Evolutionary conservation across 2,113 vertebrate genomes (phyloP).

Genomic region (Ascaphus truei): DNA sequence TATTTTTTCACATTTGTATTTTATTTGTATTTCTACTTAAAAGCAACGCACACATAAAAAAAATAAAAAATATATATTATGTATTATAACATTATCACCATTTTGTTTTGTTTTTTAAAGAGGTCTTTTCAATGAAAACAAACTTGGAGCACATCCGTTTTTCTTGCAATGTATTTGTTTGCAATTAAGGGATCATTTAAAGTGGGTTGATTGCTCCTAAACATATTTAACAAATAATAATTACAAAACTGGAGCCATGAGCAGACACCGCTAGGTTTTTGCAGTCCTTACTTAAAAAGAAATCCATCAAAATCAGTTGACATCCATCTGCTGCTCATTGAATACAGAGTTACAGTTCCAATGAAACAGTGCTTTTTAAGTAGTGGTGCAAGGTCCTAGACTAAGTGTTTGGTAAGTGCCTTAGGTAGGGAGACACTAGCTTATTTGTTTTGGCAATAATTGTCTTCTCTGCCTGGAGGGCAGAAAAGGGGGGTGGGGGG

Average conservation of each 20-base stretch:
- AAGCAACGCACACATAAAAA: too few relatives aligned
- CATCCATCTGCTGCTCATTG: slow-evolving; percentile 47
- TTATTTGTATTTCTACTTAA: too few relatives aligned
- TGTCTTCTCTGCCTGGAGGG: slow-evolving; percentile 59
- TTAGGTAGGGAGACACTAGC: slow-evolving; percentile 65
- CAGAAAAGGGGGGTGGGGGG: too few relatives aligned
- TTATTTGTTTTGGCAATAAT: slow-evolving; percentile 76
- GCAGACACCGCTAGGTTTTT: slow-evolving; percentile 37
- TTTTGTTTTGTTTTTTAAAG: background rate
- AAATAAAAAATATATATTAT: too few relatives aligned
- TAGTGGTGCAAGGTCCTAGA: slow-evolving; percentile 31
- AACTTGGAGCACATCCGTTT: background rate
- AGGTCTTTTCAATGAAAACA: slow-evolving; percentile 11
- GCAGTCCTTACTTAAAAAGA: slow-evolving; percentile 46
- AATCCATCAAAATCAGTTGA: slow-evolving; percentile 52
- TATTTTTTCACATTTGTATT: too few relatives aligned
- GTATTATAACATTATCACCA: background rate
- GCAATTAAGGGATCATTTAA: slow-evolving; percentile 34
- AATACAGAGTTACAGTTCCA: slow-evolving; percentile 41
- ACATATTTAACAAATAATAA: background rate
- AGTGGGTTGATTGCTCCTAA: slow-evolving; percentile 24
- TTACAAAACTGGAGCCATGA: slow-evolving; percentile 41
- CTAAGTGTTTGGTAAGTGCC: slow-evolving; percentile 42
- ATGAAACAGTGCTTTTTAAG: slow-evolving; percentile 22
- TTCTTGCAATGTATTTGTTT: slow-evolving; percentile 31